Conservation (phyloP, 2,113 vertebrate genomes). For the Gasterosteus aculeatus region DNA sequence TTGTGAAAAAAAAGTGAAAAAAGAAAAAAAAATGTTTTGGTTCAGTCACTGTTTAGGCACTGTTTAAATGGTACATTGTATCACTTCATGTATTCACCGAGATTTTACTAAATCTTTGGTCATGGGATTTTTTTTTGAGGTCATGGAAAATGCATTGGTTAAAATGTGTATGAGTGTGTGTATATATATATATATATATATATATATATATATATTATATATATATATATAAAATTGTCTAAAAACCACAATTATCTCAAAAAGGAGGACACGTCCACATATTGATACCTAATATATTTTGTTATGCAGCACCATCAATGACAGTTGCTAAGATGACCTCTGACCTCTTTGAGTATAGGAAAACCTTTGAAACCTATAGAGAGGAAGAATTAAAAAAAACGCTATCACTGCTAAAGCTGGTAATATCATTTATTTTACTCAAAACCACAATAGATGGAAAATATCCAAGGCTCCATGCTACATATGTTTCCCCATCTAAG, state of each 20-base stretch:
- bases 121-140: too few relatives aligned
- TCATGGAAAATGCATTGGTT: too few relatives aligned
- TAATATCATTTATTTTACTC: not conserved
- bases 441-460: not conserved
- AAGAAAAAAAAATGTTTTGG: too few relatives aligned
- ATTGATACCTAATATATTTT: not conserved
- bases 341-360: not conserved
- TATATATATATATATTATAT: too few relatives aligned
- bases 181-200: too few relatives aligned
- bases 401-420: not conserved
- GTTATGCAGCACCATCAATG: not conserved
- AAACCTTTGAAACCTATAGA: not conserved
- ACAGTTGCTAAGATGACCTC: not conserved
- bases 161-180: too few relatives aligned
- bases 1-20: too few relatives aligned
- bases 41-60: too few relatives aligned
- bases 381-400: not conserved
- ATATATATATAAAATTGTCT: too few relatives aligned
- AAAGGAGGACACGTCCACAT: constrained; percentile 12
- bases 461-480: not conserved
- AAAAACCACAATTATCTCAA: constrained; percentile 8
- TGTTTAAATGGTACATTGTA: too few relatives aligned
- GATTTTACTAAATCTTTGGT: too few relatives aligned
- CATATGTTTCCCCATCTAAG: not conserved
- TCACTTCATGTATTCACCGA: too few relatives aligned